Base-by-base conservation (phyloP, 2,888 invertebrate species). In the Caenorhabditis wallacei region DNA sequence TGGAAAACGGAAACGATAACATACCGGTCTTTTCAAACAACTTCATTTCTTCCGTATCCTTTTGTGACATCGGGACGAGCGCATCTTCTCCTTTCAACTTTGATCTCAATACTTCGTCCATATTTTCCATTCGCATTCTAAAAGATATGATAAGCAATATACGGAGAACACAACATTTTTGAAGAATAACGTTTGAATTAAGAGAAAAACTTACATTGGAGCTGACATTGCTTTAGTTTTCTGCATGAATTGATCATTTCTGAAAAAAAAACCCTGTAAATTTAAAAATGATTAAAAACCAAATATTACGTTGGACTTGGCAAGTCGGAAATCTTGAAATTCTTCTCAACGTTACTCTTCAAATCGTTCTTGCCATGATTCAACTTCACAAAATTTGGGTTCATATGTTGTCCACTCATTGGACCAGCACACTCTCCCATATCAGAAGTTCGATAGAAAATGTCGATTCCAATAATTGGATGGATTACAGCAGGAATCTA, bases 401-500 rank as follows among this genome's bases (percentile, higher is more conserved):
- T 83, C 53, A 83, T 59, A 35, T 69, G 71, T 8, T 70, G 59
- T 2, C 75, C 64, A 16, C 56, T 57, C 74, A 83, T 70, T 30
- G 84, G 84, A 13, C 84, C 80, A 40, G 81, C 87, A 80, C 91
- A 91, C n/a, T 87, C 86, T 59, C 87, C 87, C 8, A 80, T 84
- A 18, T 85, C 86, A n/a, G 87, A 84, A 0, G 85, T 90, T 70
- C 91, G 70, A 11, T 87, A 81, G 78, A 85, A 91, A 59, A 89
- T 80, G 64, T 91, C 91, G 57, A 87, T 85, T 30, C 89, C 89
- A 61, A 89, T 87, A 18, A 90, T 89, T 7, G 91, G 91, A 76
- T 88, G 90, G 18, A 91, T 75, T 18, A 91, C 87, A 2, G 90
- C 90, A 7, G 90, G 90, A 3, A 88, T 81, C 83, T 85, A 37